Evolutionary conservation across 2,113 vertebrate species (phyloP), one percentile per base, ranked within the genome.

Genomic region (Orientallactaga bullata): DNA sequence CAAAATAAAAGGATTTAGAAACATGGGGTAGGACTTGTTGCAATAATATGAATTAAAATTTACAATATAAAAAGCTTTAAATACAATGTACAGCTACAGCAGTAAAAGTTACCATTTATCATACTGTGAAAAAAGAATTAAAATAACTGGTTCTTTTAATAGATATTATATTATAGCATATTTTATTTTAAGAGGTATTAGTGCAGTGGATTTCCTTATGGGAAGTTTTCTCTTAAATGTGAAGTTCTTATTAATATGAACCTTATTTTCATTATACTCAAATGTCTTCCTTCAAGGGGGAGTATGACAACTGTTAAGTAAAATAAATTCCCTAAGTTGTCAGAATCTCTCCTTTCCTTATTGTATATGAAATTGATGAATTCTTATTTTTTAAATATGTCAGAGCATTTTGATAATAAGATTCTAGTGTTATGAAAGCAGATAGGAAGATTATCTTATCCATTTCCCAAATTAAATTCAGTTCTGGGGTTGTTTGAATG

Each of bases 111-210:
- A 7, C 42, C 37, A 86, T 73, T 90, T 55, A 39, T 35, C 32
- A 69, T 20, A 37, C 15, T 87, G 17, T 61, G 30, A 61, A 87
- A 74, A 60, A 93, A 35, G 7, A 88, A 47, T 88, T 88, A 30
- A 69, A 93, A 55, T 85, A 85, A 47, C 6, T 39, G 24, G 6
- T 12, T 58, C 39, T 92, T 94, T 79, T 76, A 82, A 92, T 30
- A 66, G 72, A 80, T 4, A 28, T 30, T 60, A 51, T 63, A 82
- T 65, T 82, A 58, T 55, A 61, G 0, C 32, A 51, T 47, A 73
- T 85, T 66, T 94, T 76, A 84, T 82, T 89, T 94, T 82, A 94
- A 90, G 73, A 7, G 81, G 60, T 5, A 24, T 26, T 79, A 76
- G 77, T 73, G 37, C 42, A 85, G 4, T 68, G 28, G 0, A 13